Base-by-base conservation (phyloP, 2,888 invertebrate genomes). In the Altica lythri region DNA sequence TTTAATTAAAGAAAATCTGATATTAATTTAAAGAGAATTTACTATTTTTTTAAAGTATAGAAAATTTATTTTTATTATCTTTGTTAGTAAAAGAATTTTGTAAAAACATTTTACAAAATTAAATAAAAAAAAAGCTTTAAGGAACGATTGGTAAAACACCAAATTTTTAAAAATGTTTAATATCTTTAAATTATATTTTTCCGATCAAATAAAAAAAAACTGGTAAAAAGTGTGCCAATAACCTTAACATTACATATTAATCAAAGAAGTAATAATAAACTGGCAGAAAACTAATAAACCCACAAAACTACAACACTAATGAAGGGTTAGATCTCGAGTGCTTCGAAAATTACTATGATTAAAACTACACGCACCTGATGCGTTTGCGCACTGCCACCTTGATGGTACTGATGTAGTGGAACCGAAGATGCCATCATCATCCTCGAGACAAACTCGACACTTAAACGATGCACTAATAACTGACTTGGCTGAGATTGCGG, bases 381-480 rank as follows among this genome's bases (percentile, higher is more conserved):
- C 71, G 75, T 61, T 68, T 75, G 75, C 74, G 75, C 74, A 63
- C 67, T 64, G 61, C 62, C 64, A 56, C 68, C 64, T 61, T 73
- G 73, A 63, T 72, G 69, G 62, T 72, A 72, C 65, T 72, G 69
- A 63, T 73, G 74, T 59, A 73, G 70, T 61, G 69, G 71, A 53
- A 66, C 64, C 61, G 73, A 66, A 68, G 73, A 71, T 64, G 72
- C 72, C 73, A 74, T 74, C 72, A 72, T 72, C 52, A 45, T 52
- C 12, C 52, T 56, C 56, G 57, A 40, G 25, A 53, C 49, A 46
- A 53, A 22, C 53, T 55, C 60, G 58, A 69, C 74, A 73, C 72
- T 71, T 72, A 73, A 72, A 71, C 70, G 70, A 72, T 70, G 71
- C 71, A 71, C 74, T 76, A 76, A 76, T 76, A 75, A 76, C 75